Evolutionary conservation across 2,888 invertebrate species (phyloP).

Genomic region (Pammene fasciana): DNA sequence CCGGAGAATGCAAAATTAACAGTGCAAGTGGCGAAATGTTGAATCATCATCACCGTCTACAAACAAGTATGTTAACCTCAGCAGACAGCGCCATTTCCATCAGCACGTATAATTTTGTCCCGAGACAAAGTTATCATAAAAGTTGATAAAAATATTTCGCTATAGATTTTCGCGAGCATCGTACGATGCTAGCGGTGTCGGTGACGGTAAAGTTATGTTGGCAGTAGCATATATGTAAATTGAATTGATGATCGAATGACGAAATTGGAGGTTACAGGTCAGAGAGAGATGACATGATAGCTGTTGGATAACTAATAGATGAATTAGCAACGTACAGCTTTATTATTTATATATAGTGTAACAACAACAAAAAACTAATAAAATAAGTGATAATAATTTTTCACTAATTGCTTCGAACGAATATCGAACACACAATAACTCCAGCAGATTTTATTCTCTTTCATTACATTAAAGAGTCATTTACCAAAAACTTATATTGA

Average conservation of each 20-base stretch:
- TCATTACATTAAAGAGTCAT: no score
- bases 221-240: constrained; percentile 57
- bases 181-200: not conserved
- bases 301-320: constrained; percentile 24
- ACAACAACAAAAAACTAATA: no score
- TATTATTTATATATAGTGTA: no score
- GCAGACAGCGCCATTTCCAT: not conserved
- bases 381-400: no score
- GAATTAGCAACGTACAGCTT: constrained; percentile 30
- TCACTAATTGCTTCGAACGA: no score
- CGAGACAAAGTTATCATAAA: constrained; percentile 7
- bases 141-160: not conserved
- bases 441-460: no score
- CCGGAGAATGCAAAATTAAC: not conserved
- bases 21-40: not conserved
- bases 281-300: constrained; percentile 43
- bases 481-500: no score
- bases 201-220: constrained; percentile 4
- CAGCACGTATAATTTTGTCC: not conserved
- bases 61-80: not conserved
- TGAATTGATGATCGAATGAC: constrained; percentile 62
- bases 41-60: not conserved
- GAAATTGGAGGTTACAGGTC: constrained; percentile 61
- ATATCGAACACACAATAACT: no score
- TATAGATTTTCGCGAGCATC: not conserved